These are phyloP conservation scores for Argyrosomus japonicus DNA, from an alignment of 2,113 vertebrate genomes.

Conservation along the genomic window DNA sequence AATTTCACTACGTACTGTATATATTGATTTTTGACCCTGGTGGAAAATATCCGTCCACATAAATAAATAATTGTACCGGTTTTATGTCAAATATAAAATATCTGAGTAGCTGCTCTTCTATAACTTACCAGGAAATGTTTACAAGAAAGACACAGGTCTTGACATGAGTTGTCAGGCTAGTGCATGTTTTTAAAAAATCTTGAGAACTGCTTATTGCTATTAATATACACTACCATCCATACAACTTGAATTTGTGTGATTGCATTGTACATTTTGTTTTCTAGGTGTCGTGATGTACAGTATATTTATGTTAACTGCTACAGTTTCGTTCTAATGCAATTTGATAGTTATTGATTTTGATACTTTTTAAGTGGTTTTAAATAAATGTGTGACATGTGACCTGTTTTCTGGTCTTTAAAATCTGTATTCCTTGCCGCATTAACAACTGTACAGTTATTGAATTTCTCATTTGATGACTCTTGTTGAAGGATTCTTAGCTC, in stretches of 20 bases:
- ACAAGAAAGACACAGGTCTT: slow-evolving; percentile 14
- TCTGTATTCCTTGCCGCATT: neutral
- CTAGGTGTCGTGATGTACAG: slow-evolving; percentile 21
- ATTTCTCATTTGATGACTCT: neutral
- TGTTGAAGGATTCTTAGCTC: neutral
- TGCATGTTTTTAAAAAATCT: slow-evolving; percentile 22
- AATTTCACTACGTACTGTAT: slow-evolving; percentile 26
- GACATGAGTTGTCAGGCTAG: slow-evolving; percentile 1
- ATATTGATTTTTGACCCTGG: slow-evolving; percentile 28
- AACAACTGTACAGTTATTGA: neutral
- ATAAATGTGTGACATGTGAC: slow-evolving; percentile 52
- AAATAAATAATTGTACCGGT: slow-evolving; percentile 32
- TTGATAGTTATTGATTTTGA: slow-evolving; percentile 36
- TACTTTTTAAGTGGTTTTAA: slow-evolving; percentile 60
- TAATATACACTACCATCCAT: neutral
- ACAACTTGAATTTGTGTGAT: slow-evolving; percentile 44
- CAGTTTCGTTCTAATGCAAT: slow-evolving; percentile 26
- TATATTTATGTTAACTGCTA: slow-evolving; percentile 43
- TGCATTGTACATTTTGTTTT: slow-evolving; percentile 41
- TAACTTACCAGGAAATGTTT: slow-evolving; percentile 31
- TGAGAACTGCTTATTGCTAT: neutral
- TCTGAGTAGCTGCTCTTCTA: slow-evolving; percentile 28
- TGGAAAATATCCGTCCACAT: slow-evolving; percentile 33
- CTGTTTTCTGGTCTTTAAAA: neutral
- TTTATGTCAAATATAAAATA: slow-evolving; percentile 9